Conservation (phyloP, 2,797 vertebrate genomes). For the Anableps anableps region DNA sequence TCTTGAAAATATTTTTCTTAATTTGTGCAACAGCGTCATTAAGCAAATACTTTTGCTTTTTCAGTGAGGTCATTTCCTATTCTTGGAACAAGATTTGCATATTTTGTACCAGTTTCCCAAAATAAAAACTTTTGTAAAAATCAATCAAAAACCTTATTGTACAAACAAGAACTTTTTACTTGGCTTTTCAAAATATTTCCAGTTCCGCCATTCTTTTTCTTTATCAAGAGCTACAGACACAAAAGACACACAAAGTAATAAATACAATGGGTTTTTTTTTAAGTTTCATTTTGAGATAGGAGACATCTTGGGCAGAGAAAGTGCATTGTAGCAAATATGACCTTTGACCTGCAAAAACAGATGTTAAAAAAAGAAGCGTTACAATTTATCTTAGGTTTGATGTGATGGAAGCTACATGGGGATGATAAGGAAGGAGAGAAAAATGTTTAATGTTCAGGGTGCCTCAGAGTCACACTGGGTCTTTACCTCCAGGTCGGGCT, state of each 20-base stretch:
- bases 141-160: slow-evolving; percentile 42
- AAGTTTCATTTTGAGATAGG: slow-evolving; percentile 69
- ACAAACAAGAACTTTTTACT: slow-evolving; percentile 34
- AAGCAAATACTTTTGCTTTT: background rate
- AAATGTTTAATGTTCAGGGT: slow-evolving; percentile 8
- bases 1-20: slow-evolving; percentile 6
- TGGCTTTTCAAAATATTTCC: slow-evolving; percentile 44
- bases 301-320: slow-evolving; percentile 58
- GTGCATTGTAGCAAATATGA: slow-evolving; percentile 68
- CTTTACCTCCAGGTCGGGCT: slow-evolving; percentile 76
- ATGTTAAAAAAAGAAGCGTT: slow-evolving; percentile 50
- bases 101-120: background rate
- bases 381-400: slow-evolving; percentile 30
- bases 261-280: slow-evolving; percentile 65
- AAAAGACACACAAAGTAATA: slow-evolving; percentile 40
- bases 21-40: slow-evolving; percentile 12
- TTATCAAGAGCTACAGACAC: slow-evolving; percentile 36
- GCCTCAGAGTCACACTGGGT: slow-evolving; percentile 50
- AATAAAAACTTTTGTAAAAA: slow-evolving; percentile 17
- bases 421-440: slow-evolving; percentile 6
- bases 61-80: background rate
- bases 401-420: slow-evolving; percentile 17
- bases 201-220: slow-evolving; percentile 59
- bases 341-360: slow-evolving; percentile 77
- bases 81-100: background rate